phyloP scores from a whole-genome alignment of 2,888 invertebrate species.

The Drosophila conformis region DNA sequence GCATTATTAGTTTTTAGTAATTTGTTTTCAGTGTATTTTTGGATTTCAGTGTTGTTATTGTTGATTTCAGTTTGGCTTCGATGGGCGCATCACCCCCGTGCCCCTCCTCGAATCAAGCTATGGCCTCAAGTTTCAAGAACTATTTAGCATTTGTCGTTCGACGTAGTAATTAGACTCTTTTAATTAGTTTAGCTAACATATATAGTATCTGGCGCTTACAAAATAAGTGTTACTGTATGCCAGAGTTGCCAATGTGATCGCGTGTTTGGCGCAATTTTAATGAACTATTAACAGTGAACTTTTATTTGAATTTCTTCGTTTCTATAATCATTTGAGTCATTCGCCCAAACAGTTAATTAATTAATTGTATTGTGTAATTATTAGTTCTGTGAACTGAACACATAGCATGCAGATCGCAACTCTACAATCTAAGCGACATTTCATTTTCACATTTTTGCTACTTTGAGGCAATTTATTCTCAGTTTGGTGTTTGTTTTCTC shows the following conservation, averaged over 20 bases:
- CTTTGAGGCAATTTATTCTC: slow-evolving; percentile 24
- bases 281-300: slow-evolving; percentile 75
- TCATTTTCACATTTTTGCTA: slow-evolving; percentile 1
- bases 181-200: slow-evolving; percentile 43
- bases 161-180: slow-evolving; percentile 42
- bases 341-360: slow-evolving; percentile 52
- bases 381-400: slow-evolving; percentile 45
- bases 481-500: slow-evolving; percentile 17
- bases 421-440: slow-evolving; percentile 38
- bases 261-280: slow-evolving; percentile 47
- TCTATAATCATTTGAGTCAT: slow-evolving; percentile 27
- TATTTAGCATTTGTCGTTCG: slow-evolving; percentile 12
- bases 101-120: not conserved
- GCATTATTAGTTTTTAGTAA: slow-evolving; percentile 34
- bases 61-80: slow-evolving; percentile 39
- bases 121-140: slow-evolving; percentile 43
- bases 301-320: slow-evolving; percentile 34
- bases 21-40: slow-evolving; percentile 23
- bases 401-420: slow-evolving; percentile 35
- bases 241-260: slow-evolving; percentile 42
- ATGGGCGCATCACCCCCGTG: slow-evolving; percentile 1
- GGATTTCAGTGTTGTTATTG: slow-evolving; percentile 15
- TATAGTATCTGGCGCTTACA: slow-evolving; percentile 34
- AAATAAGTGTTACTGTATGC: slow-evolving; percentile 60
- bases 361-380: slow-evolving; percentile 39